A percentile compares a stretch with the other conserved stretches of the same genome.
Conservation (phyloP, 2,797 vertebrate species). For the Gastrophryne carolinensis region DNA sequence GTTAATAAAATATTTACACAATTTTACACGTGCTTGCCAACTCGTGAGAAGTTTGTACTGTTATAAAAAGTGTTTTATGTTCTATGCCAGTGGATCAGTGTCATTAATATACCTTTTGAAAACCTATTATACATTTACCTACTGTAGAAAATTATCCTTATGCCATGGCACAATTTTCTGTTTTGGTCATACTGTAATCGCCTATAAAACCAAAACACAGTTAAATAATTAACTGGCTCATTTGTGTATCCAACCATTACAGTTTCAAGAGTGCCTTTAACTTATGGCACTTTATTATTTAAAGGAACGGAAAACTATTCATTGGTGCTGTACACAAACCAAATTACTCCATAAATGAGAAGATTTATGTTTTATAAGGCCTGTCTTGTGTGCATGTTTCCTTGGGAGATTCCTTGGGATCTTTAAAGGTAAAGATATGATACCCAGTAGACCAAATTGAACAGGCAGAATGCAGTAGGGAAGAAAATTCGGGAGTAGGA, state of each 20-base stretch:
- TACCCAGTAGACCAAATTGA: slow-evolving; percentile 98
- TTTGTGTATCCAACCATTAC: slow-evolving; percentile 12
- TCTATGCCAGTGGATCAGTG: not conserved
- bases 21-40: slow-evolving; percentile 81
- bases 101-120: slow-evolving; percentile 2
- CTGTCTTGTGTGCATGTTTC: slow-evolving; percentile 52
- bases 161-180: not conserved
- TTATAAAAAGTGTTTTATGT: slow-evolving; percentile 30
- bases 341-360: slow-evolving; percentile 31
- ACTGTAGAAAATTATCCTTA: not conserved
- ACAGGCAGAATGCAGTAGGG: slow-evolving; percentile 94
- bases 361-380: slow-evolving; percentile 59
- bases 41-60: slow-evolving; percentile 29
- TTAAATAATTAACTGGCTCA: slow-evolving; percentile 3
- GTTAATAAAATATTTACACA: slow-evolving; percentile 93
- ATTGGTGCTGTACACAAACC: slow-evolving; percentile 36
- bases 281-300: slow-evolving; percentile 66
- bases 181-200: not conserved
- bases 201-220: not conserved
- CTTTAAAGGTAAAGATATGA: slow-evolving; percentile 95
- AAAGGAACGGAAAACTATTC: slow-evolving; percentile 54
- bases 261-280: slow-evolving; percentile 37
- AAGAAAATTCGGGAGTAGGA: slow-evolving; percentile 97
- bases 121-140: slow-evolving; percentile 9
- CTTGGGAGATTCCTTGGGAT: slow-evolving; percentile 19